Evolutionary conservation across 2,888 invertebrate species (phyloP).

Genomic region (Bibio marci): DNA sequence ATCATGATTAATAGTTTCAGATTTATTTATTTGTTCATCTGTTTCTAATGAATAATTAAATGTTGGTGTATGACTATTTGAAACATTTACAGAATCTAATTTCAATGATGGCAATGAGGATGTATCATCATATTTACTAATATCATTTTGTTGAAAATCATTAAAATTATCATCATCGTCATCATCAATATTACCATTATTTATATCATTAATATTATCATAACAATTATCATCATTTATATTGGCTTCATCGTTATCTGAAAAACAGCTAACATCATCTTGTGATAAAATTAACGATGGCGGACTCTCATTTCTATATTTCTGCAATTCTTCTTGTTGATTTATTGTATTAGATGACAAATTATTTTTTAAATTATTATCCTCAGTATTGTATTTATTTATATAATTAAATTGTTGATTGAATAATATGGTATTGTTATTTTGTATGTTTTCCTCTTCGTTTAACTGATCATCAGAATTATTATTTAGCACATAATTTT

Average conservation of each 20-base stretch:
- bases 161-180: slow-evolving; percentile 9
- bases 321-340: too few species aligned
- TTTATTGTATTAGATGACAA: too few species aligned
- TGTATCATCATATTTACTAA: neutral
- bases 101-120: slow-evolving; percentile 18
- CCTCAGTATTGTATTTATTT: too few species aligned
- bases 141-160: slow-evolving; percentile 2
- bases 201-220: neutral
- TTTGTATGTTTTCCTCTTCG: too few species aligned
- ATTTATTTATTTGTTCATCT: neutral
- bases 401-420: too few species aligned
- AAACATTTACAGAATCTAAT: slow-evolving; percentile 19
- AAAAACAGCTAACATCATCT: slow-evolving; percentile 5
- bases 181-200: slow-evolving; percentile 4
- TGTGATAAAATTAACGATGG: slow-evolving; percentile 9
- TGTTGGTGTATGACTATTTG: too few species aligned
- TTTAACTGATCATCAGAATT: too few species aligned
- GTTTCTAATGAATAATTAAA: neutral
- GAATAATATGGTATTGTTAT: too few species aligned
- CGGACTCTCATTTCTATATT: slow-evolving; percentile 7
- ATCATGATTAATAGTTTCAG: neutral
- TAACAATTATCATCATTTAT: slow-evolving; percentile 5
- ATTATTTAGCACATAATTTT: too few species aligned
- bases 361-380: too few species aligned
- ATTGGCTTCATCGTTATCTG: slow-evolving; percentile 6